Evolutionary conservation across 2,797 vertebrate genomes (phyloP).

Genomic region (Sebastes jordani): DNA sequence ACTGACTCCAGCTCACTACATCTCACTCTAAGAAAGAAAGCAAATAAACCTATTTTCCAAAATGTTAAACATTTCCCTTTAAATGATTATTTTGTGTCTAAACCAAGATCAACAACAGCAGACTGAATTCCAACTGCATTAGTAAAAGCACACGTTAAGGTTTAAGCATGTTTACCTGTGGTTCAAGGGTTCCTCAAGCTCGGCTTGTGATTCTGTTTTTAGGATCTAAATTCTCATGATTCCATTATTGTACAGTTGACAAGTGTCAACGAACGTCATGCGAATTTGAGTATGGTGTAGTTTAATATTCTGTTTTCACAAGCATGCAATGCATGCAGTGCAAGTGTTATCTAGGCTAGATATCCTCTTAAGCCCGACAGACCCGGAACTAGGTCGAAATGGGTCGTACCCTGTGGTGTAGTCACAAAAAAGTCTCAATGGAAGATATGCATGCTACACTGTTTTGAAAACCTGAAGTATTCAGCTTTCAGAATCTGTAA

Average conservation of each 20-base stretch:
- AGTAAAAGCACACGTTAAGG: neutral
- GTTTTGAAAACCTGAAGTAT: too few species aligned
- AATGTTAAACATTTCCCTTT: neutral
- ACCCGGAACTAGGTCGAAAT: too few species aligned
- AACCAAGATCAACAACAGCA: neutral
- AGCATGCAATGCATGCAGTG: conserved; percentile 23
- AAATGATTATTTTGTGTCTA: neutral
- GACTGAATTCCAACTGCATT: neutral
- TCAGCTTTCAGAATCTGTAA: too few species aligned
- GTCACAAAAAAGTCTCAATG: too few species aligned
- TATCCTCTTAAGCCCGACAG: neutral
- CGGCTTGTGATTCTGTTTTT: neutral
- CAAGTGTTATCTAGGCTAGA: neutral
- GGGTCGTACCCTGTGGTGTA: too few species aligned
- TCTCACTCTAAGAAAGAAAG: neutral
- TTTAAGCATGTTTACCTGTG: neutral
- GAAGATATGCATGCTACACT: too few species aligned
- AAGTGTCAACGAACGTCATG: neutral
- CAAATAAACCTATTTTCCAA: neutral
- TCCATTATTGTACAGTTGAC: neutral
- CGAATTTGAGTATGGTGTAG: neutral
- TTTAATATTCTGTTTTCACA: neutral
- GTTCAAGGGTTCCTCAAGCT: neutral
- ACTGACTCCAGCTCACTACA: neutral
- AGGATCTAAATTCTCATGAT: neutral